Base-by-base conservation (phyloP, 2,888 invertebrate genomes). In the Sphaerophoria taeniata region DNA sequence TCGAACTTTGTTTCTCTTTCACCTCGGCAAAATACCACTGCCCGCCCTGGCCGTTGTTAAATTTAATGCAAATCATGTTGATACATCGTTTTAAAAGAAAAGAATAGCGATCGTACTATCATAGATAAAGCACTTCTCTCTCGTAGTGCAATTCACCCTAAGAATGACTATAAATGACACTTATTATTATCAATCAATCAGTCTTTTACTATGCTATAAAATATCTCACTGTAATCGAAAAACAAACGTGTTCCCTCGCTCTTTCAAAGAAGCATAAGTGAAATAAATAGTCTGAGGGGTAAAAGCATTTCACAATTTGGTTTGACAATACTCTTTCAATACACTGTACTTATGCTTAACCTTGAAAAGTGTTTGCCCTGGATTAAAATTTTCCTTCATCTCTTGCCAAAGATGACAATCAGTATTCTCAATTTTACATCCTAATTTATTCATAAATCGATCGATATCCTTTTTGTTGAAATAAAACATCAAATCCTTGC, bases 91-190 rank as follows among this genome's bases (percentile, higher is more conserved):
- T 24, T 24, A 2, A 24, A 24, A 24, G 39, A 11, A 11, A 9
- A 3, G 43, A 43, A 43, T 9, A 43, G 3, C 4, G 11, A 9
- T 43, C 2, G 4, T 11, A 11, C 43, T 43, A 24, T 24, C 24
- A 24, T 24, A 24, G 24, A 24, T 6, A 7, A 43, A 11, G 55
- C 55, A 77, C 55, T 63, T 31, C 53, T 71, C 39, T 0, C 1
- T 6, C 24, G 24, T 63, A 71, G 63, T 63, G 65, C 65, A 43
- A 67, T 58, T 72, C 47, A 53, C 24, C 47, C 72, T 14, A 31
- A 73, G 73, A 71, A 60, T 75, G 71, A 75, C 75, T 75, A 75
- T 75, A 71, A 9, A 39, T 81, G 75, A 43, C 81, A 76, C 81
- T 81, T 39, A 67, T 60, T 81, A 39, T 43, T 56, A 76, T 72